These are phyloP conservation scores for Lagorchestes hirsutus DNA, from an alignment of 2,797 vertebrate genomes.

Conservation along the genomic window DNA sequence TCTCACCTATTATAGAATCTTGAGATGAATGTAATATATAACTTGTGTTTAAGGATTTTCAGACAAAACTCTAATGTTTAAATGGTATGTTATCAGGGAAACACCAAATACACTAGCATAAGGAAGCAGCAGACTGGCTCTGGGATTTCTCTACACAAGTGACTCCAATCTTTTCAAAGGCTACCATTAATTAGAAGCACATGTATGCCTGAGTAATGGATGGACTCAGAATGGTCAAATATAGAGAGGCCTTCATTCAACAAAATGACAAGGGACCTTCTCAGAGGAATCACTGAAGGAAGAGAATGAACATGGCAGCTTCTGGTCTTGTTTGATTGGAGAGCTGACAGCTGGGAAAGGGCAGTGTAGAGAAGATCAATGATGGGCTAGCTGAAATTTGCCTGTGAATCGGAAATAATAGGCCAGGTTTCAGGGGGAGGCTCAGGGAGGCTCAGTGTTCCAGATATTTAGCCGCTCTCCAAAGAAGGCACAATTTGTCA, in stretches of 20 bases:
- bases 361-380: conserved; percentile 61
- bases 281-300: conserved; percentile 68
- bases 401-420: conserved; percentile 47
- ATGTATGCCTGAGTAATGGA: conserved; percentile 27
- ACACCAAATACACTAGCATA: conserved; percentile 59
- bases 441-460: background rate
- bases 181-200: conserved; percentile 61
- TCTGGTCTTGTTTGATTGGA: conserved; percentile 58
- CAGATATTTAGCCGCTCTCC: conserved; percentile 18
- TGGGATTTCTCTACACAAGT: conserved; percentile 53
- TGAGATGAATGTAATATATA: conserved; percentile 24
- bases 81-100: conserved; percentile 54
- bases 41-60: conserved; percentile 50
- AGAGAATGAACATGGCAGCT: conserved; percentile 65
- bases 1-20: conserved; percentile 14
- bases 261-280: conserved; percentile 54
- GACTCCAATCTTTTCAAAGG: conserved; percentile 62
- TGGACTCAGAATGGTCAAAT: conserved; percentile 62
- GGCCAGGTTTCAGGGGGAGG: conserved; percentile 49
- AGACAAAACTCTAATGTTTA: conserved; percentile 65
- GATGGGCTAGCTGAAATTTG: conserved; percentile 53
- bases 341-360: conserved; percentile 64
- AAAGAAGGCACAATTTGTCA: conserved; percentile 50
- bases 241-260: conserved; percentile 59
- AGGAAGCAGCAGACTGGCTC: conserved; percentile 57